Conservation (phyloP, 2,888 invertebrate species). For the Volucella inanis region DNA sequence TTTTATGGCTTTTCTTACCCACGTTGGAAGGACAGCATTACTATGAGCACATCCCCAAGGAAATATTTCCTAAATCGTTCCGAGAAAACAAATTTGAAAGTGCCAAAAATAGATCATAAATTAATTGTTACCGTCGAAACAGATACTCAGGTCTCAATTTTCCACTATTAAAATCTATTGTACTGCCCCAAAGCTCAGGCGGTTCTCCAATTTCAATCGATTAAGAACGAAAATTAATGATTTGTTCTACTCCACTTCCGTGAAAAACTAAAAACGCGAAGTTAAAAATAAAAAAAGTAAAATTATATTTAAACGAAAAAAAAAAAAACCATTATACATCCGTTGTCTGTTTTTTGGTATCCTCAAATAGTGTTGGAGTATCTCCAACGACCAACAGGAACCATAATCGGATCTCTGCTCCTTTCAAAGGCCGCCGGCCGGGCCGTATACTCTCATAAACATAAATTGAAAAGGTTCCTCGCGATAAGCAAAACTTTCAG, state of each 20-base stretch:
- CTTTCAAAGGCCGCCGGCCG: slow-evolving; percentile 50
- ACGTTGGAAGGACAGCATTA: too few relatives aligned
- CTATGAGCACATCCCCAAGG: too few relatives aligned
- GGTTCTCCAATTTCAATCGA: slow-evolving; percentile 51
- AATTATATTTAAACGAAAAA: background rate
- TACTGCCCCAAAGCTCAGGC: slow-evolving; percentile 20
- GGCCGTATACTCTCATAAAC: slow-evolving; percentile 67
- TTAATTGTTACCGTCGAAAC: too few relatives aligned
- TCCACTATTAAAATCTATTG: background rate
- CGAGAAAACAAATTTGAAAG: too few relatives aligned
- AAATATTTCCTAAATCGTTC: too few relatives aligned
- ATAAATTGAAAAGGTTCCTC: slow-evolving; percentile 71
- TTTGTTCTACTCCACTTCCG: slow-evolving; percentile 52
- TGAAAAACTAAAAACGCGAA: slow-evolving; percentile 2
- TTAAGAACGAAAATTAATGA: slow-evolving; percentile 65
- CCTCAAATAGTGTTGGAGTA: slow-evolving; percentile 25
- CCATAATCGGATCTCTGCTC: slow-evolving; percentile 66
- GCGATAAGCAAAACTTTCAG: slow-evolving; percentile 73
- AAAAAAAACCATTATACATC: slow-evolving; percentile 21
- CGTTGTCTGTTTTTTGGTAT: slow-evolving; percentile 38
- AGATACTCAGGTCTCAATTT: too few relatives aligned
- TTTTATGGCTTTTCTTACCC: too few relatives aligned
- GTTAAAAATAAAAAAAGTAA: background rate
- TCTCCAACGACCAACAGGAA: slow-evolving; percentile 58
- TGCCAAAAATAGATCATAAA: too few relatives aligned